These are phyloP conservation scores for Xyrauchen texanus DNA, from an alignment of 2,113 vertebrate genomes.

Conservation along the genomic window DNA sequence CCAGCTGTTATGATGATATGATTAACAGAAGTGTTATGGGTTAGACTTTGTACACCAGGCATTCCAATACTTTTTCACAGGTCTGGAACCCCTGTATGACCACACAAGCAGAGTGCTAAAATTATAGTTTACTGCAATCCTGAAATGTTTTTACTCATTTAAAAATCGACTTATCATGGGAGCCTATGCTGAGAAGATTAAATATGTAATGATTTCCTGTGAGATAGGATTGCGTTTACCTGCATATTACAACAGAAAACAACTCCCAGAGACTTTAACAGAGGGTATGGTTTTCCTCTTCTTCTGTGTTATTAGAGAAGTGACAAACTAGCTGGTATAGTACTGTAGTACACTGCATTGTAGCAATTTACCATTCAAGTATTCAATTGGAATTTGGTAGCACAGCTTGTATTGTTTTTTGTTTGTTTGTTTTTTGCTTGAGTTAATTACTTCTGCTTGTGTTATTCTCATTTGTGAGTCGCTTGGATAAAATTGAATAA, in stretches of 20 bases:
- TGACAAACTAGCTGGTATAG: neutral
- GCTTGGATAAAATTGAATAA: no score
- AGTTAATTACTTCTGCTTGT: no score
- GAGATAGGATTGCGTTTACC: neutral
- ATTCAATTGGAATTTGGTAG: no score
- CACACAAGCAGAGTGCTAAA: slow-evolving; percentile 41
- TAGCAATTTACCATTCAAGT: no score
- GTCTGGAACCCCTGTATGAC: slow-evolving; percentile 23
- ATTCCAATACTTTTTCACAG: slow-evolving; percentile 32
- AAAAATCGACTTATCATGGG: slow-evolving; percentile 12
- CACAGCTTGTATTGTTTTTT: no score
- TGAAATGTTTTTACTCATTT: slow-evolving; percentile 1
- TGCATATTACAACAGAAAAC: neutral
- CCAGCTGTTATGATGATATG: slow-evolving; percentile 1
- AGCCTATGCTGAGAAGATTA: slow-evolving; percentile 16
- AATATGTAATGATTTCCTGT: slow-evolving; percentile 30
- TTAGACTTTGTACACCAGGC: slow-evolving; percentile 4
- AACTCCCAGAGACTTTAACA: neutral
- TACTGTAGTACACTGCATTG: neutral
- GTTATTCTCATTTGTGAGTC: no score
- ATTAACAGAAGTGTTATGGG: neutral
- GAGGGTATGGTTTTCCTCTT: neutral
- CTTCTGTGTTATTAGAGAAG: neutral
- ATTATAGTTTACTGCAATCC: slow-evolving; percentile 8
- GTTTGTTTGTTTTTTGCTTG: no score